These are phyloP conservation scores for Typhlomys cinereus DNA, from an alignment of 2,113 vertebrate species.

Conservation along the genomic window DNA sequence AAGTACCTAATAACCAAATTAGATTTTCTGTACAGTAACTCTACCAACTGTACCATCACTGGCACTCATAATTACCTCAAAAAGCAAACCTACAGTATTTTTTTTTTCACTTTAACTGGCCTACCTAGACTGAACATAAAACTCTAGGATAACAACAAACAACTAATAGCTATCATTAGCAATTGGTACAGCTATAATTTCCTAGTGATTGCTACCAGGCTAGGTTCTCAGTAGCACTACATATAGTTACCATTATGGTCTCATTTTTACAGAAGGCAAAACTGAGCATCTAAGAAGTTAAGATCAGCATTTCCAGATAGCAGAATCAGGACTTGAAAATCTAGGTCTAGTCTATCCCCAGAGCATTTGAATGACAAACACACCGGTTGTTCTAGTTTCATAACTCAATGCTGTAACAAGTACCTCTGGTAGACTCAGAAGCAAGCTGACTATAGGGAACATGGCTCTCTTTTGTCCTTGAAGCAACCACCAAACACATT, in stretches of 20 bases:
- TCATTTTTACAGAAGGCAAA: conserved; percentile 21
- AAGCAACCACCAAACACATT: background rate
- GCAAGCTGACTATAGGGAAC: background rate
- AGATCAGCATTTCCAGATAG: background rate
- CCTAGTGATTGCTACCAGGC: background rate
- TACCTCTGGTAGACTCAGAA: no score
- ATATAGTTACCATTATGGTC: background rate
- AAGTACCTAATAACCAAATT: conserved; percentile 66
- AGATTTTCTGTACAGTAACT: conserved; percentile 26
- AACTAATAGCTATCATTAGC: background rate
- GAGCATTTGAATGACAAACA: background rate
- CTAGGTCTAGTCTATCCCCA: background rate
- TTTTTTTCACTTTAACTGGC: conserved; percentile 12
- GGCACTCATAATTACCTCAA: background rate
- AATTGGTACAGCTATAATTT: background rate
- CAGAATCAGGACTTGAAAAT: conserved; percentile 15
- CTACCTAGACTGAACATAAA: conserved; percentile 9
- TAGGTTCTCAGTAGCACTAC: background rate
- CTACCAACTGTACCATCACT: background rate
- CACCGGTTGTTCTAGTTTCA: no score
- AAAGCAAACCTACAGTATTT: conserved; percentile 40
- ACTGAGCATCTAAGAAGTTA: background rate
- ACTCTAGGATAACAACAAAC: conserved; percentile 9
- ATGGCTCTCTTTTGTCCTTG: background rate
- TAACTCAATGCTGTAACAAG: no score